Evolutionary conservation across 2,797 vertebrate genomes (phyloP).

Genomic region (Lagocephalus sceleratus): DNA sequence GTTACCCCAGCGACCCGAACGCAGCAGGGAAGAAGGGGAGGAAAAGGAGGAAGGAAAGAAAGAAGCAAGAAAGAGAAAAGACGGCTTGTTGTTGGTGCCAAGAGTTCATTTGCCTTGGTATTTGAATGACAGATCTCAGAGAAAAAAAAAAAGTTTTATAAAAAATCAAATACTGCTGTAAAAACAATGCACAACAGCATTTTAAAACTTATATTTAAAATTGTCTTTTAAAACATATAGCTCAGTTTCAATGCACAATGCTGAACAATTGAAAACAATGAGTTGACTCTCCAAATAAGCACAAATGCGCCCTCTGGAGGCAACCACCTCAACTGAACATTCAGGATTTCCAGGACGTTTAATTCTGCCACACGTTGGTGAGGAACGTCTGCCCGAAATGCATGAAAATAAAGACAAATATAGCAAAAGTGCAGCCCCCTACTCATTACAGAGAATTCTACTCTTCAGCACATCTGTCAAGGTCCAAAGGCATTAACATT

Average conservation of each 20-base stretch:
- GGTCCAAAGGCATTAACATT: conserved; percentile 43
- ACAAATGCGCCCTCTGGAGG: conserved; percentile 55
- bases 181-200: neutral
- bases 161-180: neutral
- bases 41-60: conserved; percentile 9
- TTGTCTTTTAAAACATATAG: too few relatives aligned
- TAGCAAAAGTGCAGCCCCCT: conserved; percentile 7
- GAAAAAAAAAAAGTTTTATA: conserved; percentile 14
- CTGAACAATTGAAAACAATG: conserved; percentile 4
- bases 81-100: conserved; percentile 51
- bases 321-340: neutral
- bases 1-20: conserved; percentile 70
- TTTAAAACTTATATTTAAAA: too few relatives aligned
- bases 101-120: conserved; percentile 39
- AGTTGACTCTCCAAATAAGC: conserved; percentile 14
- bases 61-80: conserved; percentile 35
- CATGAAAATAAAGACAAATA: neutral
- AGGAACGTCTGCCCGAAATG: neutral
- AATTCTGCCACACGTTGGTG: conserved; percentile 15
- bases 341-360: neutral
- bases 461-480: conserved; percentile 49
- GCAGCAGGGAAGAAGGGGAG: conserved; percentile 49
- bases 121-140: conserved; percentile 49
- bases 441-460: conserved; percentile 15
- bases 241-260: conserved; percentile 9